Evolutionary conservation across 2,888 invertebrate genomes (phyloP), one percentile per base, ranked within the genome.

Genomic region (Cryptocephalus moraei): DNA sequence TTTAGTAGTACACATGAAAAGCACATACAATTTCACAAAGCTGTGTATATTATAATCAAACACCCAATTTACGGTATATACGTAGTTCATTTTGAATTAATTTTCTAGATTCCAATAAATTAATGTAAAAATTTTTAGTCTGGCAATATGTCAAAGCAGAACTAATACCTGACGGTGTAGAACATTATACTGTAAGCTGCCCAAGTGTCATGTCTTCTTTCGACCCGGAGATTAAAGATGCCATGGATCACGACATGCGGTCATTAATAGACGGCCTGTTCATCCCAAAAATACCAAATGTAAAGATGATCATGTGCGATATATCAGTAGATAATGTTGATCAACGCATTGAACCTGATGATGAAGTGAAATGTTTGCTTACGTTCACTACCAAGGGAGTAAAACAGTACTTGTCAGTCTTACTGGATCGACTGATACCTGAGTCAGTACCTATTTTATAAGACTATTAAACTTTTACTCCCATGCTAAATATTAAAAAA

Each of bases 171-270:
- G 49, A 49, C 46, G 51, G 51, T 13, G 50, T 58, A 9, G 55
- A 60, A 39, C 63, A 61, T 45, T 64, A 63, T 50, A 45, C 63
- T n/a, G 50, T 65, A 43, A 59, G 60, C 1, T 65, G 65, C 48
- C 57, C 62, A 8, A 59, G 58, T 49, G 60, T 63, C 33, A 53
- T 56, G 12, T 63, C 64, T 22, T 51, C 46, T 43, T 65, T 65
- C 47, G 46, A 51, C 45, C 36, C n/a, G 32, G 45, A 46, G 13
- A 38, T 48, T 12, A 53, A 50, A 42, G 48, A 46, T 9, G 34
- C 49, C 2, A 53, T 47, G 45, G 50, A 56, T 48, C 40, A 55
- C 14, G 48, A 46, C 38, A 39, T 43, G 14, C 47, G 44, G n/a
- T 45, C 45, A 12, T 47, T 47, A 22, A 43, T 64, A 47, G 62